Conservation (phyloP, 2,888 invertebrate genomes). For the Scaptomyza cyrtandrae region DNA sequence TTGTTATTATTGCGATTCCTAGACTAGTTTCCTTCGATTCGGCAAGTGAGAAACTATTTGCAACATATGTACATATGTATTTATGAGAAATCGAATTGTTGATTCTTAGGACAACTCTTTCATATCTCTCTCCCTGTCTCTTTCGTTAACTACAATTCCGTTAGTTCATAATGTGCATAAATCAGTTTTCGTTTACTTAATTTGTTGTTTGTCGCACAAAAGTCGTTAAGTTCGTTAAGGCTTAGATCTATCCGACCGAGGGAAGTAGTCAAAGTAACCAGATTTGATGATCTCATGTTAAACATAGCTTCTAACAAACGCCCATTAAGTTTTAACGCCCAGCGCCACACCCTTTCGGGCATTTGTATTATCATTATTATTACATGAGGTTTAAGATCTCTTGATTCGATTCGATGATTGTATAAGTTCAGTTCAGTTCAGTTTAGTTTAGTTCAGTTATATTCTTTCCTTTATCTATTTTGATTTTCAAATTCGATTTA, state of each 20-base stretch:
- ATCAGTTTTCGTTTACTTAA: conserved; percentile 27
- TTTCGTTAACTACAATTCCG: background rate
- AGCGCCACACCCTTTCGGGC: conserved; percentile 37
- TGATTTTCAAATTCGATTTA: conserved; percentile 10
- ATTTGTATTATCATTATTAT: conserved; percentile 4
- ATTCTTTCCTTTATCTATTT: conserved; percentile 4
- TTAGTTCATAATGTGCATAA: conserved; percentile 4
- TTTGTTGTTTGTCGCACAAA: background rate
- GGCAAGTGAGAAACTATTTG: too few relatives aligned
- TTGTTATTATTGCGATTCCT: too few relatives aligned
- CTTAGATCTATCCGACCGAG: background rate
- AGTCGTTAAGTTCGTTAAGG: background rate
- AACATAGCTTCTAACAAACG: conserved; percentile 10
- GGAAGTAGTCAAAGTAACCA: background rate
- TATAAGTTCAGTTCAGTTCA: background rate
- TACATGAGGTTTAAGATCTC: conserved; percentile 13
- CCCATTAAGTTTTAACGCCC: conserved; percentile 24
- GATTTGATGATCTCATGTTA: conserved; percentile 50
- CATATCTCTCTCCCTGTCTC: too few relatives aligned
- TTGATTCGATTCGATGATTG: conserved; percentile 4
- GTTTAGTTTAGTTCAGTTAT: background rate
- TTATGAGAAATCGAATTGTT: too few relatives aligned
- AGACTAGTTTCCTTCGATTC: too few relatives aligned
- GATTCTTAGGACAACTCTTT: too few relatives aligned
- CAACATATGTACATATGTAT: too few relatives aligned